Base-by-base conservation (phyloP, 2,888 invertebrate species). In the Cosmorhoe ocellata region DNA sequence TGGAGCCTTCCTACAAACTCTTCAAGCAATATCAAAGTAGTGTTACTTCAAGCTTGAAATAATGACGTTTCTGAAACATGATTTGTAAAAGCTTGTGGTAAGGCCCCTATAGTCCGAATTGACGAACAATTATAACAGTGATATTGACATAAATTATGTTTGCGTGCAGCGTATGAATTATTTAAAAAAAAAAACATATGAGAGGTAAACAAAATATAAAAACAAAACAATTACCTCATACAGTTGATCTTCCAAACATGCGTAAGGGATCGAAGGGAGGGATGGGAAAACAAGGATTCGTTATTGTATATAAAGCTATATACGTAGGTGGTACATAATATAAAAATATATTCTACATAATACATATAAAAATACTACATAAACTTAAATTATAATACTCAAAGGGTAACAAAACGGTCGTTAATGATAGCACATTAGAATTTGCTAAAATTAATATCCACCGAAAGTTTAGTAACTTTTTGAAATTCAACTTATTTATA, bases 241-340 rank as follows among this genome's bases (percentile, higher is more conserved):
- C 60, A 71, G 84, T 74, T 70, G 87, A 76, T 84, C 86, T 83
- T 83, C 85, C 81, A 76, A 81, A 80, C 86, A 87, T 87, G 86
- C 87, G 81, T 74, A 67, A 66, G 80, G 80, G 77, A 64, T 64
- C 43, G 80, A 81, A 68, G 59, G 53, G 45, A 53, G 56, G 75
- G 70, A 76, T 71, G 51, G 59, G 81, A 77, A 75, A 54, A 63
- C 59, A 63, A 60, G 69, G 76, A 74, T 71, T 60, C 51, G 61
- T 66, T 63, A 70, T 64, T 59, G 66, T 64, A 56, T 61, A 66
- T 67, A 68, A 69, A 68, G 63, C 64, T 59, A 54, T 56, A 58
- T 59, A 7, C 1, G 7, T 24, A 24, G 24, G 24, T 18, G 18
- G 18, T 45, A 32, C 41, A 28, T 42, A 46, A 30, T 30, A 28